Percentiles rank a stretch among this genome's conserved stretches.
Evolutionary conservation across 2,113 vertebrate species (phyloP).

Genomic region (Athene noctua): DNA sequence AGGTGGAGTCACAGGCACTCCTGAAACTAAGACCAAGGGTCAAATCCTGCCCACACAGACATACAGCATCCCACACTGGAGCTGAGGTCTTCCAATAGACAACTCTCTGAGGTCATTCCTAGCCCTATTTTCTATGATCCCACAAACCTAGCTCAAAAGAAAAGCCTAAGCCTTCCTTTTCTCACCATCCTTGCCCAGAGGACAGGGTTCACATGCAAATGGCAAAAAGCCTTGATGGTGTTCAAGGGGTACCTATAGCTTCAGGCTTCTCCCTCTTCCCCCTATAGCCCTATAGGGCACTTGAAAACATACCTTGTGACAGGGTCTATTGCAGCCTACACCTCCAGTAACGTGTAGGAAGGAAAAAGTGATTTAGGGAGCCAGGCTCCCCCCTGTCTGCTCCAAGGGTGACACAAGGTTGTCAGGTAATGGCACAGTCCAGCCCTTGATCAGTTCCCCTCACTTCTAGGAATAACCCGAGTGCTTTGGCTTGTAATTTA

Average conservation of each 20-base stretch:
- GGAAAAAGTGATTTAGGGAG: neutral
- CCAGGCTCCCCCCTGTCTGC: neutral
- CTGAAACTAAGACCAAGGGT: neutral
- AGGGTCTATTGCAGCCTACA: accelerated
- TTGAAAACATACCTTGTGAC: accelerated
- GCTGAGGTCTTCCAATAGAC: neutral
- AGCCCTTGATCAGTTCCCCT: neutral
- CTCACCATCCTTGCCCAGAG: neutral
- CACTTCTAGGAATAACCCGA: neutral
- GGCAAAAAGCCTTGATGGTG: neutral
- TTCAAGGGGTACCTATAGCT: neutral
- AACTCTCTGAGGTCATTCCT: neutral
- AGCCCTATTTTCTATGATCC: neutral
- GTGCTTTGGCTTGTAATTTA: accelerated
- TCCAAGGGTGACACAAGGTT: neutral
- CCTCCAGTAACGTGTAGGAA: neutral
- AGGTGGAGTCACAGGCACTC: neutral
- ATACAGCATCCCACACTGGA: neutral
- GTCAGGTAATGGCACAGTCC: neutral
- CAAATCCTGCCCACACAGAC: neutral
- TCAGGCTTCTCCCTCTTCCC: neutral
- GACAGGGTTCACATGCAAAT: accelerated
- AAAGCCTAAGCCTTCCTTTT: neutral
- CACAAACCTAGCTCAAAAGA: neutral
- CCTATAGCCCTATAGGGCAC: accelerated